phyloP scores from a whole-genome alignment of 2,113 vertebrate genomes.

The Sitta europaea region DNA sequence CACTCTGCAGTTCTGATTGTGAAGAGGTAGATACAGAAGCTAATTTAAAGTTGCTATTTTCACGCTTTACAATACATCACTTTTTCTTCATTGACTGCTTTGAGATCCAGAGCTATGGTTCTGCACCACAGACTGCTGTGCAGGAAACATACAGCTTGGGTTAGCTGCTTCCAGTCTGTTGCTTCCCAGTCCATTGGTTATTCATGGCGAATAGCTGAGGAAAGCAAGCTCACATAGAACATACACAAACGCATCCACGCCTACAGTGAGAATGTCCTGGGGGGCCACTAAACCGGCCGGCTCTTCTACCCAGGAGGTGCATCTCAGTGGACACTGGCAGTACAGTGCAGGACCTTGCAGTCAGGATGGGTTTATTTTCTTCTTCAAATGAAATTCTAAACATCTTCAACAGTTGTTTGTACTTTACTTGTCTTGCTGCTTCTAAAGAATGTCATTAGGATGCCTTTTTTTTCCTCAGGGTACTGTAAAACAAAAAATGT shows the following conservation, averaged over 20 bases:
- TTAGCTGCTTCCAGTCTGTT: not conserved
- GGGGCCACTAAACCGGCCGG: not conserved
- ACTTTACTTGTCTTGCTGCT: not conserved
- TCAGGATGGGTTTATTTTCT: not conserved
- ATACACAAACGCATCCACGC: not conserved
- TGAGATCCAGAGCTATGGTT: not conserved
- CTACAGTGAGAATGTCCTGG: not conserved
- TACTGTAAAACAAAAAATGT: not conserved
- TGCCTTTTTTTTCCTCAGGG: not conserved
- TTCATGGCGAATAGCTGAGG: rapidly evolving
- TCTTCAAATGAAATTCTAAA: not conserved
- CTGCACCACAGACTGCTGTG: not conserved
- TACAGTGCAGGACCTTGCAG: not conserved
- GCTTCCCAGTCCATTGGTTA: not conserved
- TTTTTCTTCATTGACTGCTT: not conserved
- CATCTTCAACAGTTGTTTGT: not conserved
- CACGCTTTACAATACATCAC: not conserved
- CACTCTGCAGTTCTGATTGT: not conserved
- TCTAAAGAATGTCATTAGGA: not conserved
- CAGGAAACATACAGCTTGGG: rapidly evolving
- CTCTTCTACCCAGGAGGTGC: not conserved
- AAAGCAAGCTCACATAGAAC: not conserved
- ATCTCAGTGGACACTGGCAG: not conserved
- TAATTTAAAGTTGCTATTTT: not conserved
- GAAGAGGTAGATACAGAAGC: not conserved